Conservation (phyloP, 2,113 vertebrate genomes). For the Cheilinus undulatus region DNA sequence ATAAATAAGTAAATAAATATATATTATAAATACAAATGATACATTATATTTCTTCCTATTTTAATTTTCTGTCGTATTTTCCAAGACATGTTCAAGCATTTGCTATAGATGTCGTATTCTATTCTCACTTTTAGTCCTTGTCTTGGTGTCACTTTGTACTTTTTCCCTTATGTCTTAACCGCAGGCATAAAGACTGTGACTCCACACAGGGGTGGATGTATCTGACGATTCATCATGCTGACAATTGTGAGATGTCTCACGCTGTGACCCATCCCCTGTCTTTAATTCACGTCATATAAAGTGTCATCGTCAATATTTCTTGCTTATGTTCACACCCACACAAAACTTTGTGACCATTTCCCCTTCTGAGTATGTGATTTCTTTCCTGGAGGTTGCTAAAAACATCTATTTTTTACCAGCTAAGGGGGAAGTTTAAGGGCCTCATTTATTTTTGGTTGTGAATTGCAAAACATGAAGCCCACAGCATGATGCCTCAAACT, state of each 20-base stretch:
- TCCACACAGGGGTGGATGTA: constrained; percentile 7
- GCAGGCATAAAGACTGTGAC: neutral
- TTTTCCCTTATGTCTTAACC: neutral
- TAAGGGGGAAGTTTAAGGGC: neutral
- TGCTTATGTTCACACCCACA: neutral
- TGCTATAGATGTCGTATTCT: neutral
- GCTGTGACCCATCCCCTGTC: neutral
- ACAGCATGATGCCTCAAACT: neutral
- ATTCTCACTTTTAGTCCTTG: too few relatives aligned
- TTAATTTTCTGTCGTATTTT: too few relatives aligned
- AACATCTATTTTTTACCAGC: neutral
- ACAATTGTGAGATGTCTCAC: neutral
- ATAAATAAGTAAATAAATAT: too few relatives aligned
- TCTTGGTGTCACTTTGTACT: neutral
- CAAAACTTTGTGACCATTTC: neutral
- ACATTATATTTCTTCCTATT: too few relatives aligned
- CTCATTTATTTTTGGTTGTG: neutral
- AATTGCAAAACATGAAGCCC: neutral
- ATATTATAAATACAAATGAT: too few relatives aligned
- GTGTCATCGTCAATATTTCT: neutral
- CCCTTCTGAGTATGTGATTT: neutral
- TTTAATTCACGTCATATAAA: neutral
- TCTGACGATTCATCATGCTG: neutral
- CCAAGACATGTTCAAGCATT: too few relatives aligned
- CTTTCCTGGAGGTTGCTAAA: neutral